Base-by-base conservation (phyloP, 2,888 invertebrate species). In the Fissipunctia ypsillon region DNA sequence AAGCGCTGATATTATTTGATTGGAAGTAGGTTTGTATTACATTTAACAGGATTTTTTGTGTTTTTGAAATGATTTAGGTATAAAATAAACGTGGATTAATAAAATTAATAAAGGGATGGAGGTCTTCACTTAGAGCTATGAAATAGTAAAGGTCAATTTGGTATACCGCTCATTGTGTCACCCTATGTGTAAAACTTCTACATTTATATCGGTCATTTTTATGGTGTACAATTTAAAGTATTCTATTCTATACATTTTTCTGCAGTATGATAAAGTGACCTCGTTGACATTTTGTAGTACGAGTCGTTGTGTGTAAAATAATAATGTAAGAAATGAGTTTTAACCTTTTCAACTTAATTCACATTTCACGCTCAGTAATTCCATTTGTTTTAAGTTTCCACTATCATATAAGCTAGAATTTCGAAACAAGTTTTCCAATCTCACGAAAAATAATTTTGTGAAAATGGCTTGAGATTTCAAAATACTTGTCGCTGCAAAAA, bases 331-430 rank as follows among this genome's bases (percentile, higher is more conserved):
- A 72, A 73, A 59, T 64, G 1, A 50, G 12, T 66, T 78, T 60
- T 28, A 25, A 38, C 22, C 28, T 22, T 70, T 56, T 45, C 25
- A 38, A 48, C 22, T 66, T 38, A 19, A 61, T 61, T 52, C 31
- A 63, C 16, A 50, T 66, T 66, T 50, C 14, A 56, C 43, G 54
- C 43, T 45, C 43, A 73, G 73, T 52, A 56, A 67, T 63, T 63
- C 25, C n/a, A 52, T 78, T 73, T 52, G 38, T 57, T 52, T 45
- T 25, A 41, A 57, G 25, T 73, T 79, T 73, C 9, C n/a, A 67
- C 45, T 57, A 79, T 45, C 28, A 67, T 67, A 12, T 59, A 67
- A 79, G 50, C 48, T 78, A 25, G 38, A 73, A 78, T 80, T 79
- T 43, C 43, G 25, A 65, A 59, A 56, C 48, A 69, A 80, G 48